phyloP scores from a whole-genome alignment of 2,113 vertebrate species.

The Rattus rattus region DNA sequence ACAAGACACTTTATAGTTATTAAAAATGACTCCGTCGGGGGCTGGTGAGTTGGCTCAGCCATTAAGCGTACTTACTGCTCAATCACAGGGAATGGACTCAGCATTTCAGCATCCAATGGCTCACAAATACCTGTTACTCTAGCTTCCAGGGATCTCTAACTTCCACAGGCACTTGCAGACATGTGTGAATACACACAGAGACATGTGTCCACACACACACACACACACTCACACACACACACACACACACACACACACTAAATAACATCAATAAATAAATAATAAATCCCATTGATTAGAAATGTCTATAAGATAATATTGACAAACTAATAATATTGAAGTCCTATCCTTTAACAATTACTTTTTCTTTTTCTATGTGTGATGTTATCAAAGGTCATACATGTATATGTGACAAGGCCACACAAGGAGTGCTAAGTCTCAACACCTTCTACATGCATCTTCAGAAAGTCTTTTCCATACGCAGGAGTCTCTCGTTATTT shows the following conservation, averaged over 20 bases:
- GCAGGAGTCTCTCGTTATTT: not conserved
- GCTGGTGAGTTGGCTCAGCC: not conserved
- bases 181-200: too few species aligned
- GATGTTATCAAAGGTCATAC: not conserved
- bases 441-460: not conserved
- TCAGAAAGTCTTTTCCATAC: not conserved
- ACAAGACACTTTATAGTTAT: not conserved
- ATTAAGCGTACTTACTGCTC: not conserved
- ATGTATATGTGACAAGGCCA: not conserved
- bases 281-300: not conserved
- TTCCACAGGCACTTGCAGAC: not conserved
- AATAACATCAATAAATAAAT: not conserved
- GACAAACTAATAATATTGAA: not conserved
- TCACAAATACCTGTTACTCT: not conserved
- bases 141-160: not conserved
- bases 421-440: not conserved
- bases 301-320: slow-evolving; percentile 1
- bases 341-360: not conserved
- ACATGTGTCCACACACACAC: not conserved
- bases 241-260: not conserved
- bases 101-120: too few species aligned
- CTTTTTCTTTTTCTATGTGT: not conserved
- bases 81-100: not conserved
- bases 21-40: not conserved
- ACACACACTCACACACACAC: not conserved